phyloP scores from a whole-genome alignment of 2,888 invertebrate species.

The Agonopterix alstromeriana region DNA sequence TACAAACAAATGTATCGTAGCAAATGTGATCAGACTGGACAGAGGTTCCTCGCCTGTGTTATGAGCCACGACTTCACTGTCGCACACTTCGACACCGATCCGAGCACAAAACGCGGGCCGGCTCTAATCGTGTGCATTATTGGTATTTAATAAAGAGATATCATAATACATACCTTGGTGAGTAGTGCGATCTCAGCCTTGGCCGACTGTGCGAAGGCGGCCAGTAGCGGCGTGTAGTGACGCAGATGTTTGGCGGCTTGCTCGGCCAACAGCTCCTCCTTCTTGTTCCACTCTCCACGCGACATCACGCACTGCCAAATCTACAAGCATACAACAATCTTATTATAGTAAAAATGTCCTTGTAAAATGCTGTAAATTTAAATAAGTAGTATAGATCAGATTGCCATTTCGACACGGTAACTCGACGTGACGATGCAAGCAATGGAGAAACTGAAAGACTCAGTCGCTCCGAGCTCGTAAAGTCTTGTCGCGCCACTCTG shows the following conservation, averaged over 20 bases:
- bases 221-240: constrained; percentile 89
- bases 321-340: constrained; percentile 47
- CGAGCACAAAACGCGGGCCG: constrained; percentile 18
- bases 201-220: constrained; percentile 90
- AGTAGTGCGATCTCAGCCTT: constrained; percentile 93
- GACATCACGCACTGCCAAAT: constrained; percentile 97
- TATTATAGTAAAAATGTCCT: neutral
- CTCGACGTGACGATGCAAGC: constrained; percentile 20
- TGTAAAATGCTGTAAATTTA: neutral
- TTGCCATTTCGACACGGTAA: constrained; percentile 58
- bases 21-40: neutral
- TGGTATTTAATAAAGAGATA: neutral
- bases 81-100: constrained; percentile 39
- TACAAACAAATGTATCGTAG: neutral
- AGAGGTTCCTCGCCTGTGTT: neutral
- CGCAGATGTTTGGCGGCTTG: constrained; percentile 95
- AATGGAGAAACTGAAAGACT: constrained; percentile 45
- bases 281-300: constrained; percentile 98
- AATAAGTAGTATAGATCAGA: constrained; percentile 34
- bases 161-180: constrained; percentile 74
- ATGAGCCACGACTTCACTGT: constrained; percentile 12
- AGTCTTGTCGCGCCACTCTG: constrained; percentile 37
- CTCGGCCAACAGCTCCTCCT: constrained; percentile 96
- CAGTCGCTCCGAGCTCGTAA: constrained; percentile 26
- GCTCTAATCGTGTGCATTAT: constrained; percentile 36